These are phyloP conservation scores for Poecilia latipinna DNA, from an alignment of 2,113 vertebrate species.

Conservation along the genomic window DNA sequence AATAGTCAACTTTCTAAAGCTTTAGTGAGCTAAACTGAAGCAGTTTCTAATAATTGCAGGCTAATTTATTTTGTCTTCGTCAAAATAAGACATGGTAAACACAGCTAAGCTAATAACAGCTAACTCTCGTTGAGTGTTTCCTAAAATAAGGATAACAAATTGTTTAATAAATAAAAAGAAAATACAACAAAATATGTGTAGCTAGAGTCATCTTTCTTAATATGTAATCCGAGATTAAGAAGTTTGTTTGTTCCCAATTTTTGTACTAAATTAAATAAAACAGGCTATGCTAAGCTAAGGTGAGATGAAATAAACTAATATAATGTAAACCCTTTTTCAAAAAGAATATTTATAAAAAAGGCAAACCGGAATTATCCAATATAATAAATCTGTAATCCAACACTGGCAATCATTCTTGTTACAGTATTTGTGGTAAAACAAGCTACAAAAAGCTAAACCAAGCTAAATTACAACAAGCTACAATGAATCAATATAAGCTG, in stretches of 20 bases:
- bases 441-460: neutral
- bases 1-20: too few relatives aligned
- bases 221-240: neutral
- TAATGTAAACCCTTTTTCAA: too few relatives aligned
- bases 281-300: neutral
- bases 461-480: too few relatives aligned
- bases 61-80: neutral
- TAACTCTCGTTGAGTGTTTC: neutral
- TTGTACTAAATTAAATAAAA: neutral
- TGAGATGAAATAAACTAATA: too few relatives aligned
- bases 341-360: too few relatives aligned
- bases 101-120: neutral
- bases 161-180: neutral
- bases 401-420: neutral
- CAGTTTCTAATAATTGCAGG: too few relatives aligned
- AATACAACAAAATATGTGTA: neutral
- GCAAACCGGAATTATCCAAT: too few relatives aligned
- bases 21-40: too few relatives aligned
- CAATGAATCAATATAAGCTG: too few relatives aligned
- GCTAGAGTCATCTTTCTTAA: too few relatives aligned
- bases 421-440: neutral
- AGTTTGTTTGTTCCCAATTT: neutral
- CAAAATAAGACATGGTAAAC: neutral
- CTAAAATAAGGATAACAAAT: neutral
- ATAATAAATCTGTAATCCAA: neutral